A percentile compares a stretch with the other conserved stretches of the same genome.
Evolutionary conservation across 2,113 vertebrate genomes (phyloP).

Genomic region (Scomber scombrus): DNA sequence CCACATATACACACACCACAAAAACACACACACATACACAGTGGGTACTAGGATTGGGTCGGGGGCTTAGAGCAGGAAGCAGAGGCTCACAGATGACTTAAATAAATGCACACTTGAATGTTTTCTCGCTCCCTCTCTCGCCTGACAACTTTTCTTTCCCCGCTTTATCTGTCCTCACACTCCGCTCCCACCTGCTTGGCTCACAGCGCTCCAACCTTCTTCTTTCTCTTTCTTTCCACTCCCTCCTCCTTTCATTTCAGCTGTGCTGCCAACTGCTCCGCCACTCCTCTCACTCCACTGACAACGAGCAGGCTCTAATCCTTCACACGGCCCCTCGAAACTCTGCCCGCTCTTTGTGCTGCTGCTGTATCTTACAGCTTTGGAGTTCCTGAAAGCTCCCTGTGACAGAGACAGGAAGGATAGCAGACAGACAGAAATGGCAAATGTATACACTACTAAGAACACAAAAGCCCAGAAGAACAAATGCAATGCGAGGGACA

Average conservation of each 20-base stretch:
- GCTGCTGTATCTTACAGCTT: slow-evolving; percentile 45
- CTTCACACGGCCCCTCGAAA: slow-evolving; percentile 52
- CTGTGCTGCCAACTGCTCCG: slow-evolving; percentile 60
- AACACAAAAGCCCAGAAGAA: slow-evolving; percentile 58
- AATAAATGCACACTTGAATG: slow-evolving; percentile 35
- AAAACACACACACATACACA: slow-evolving; percentile 10
- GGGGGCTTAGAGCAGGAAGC: slow-evolving; percentile 60
- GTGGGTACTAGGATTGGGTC: slow-evolving; percentile 16
- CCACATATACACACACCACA: slow-evolving; percentile 2
- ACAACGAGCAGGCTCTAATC: slow-evolving; percentile 65
- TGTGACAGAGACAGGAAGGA: slow-evolving; percentile 26
- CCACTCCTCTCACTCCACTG: slow-evolving; percentile 43
- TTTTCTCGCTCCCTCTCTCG: slow-evolving; percentile 16
- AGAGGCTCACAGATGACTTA: slow-evolving; percentile 46
- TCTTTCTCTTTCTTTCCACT: slow-evolving; percentile 39
- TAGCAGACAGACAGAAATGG: slow-evolving; percentile 25
- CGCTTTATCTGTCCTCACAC: slow-evolving; percentile 37
- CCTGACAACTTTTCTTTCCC: slow-evolving; percentile 34
- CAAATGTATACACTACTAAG: slow-evolving; percentile 12
- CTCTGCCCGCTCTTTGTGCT: slow-evolving; percentile 31
- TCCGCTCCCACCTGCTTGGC: slow-evolving; percentile 43
- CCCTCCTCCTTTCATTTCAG: slow-evolving; percentile 28
- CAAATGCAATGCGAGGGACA: slow-evolving; percentile 37
- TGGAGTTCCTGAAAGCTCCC: slow-evolving; percentile 35
- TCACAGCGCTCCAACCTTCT: slow-evolving; percentile 19